Percentiles rank a stretch among this genome's conserved stretches.
Conservation (phyloP, 2,888 invertebrate genomes). For the Cheilosia scutellata region DNA sequence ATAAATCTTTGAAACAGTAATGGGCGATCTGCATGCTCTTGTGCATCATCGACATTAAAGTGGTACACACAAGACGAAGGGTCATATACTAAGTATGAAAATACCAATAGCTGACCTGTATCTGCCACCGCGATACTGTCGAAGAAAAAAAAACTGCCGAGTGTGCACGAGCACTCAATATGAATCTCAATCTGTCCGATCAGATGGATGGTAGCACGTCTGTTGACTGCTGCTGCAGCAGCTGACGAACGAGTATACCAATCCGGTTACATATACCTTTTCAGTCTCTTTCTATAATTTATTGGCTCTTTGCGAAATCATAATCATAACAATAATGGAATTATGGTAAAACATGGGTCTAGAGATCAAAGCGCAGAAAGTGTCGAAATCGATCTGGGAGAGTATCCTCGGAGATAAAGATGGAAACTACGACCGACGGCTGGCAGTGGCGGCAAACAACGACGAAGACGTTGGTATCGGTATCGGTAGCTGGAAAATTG, state of each 20-base stretch:
- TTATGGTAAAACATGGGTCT: constrained; percentile 76
- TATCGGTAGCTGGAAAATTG: constrained; percentile 75
- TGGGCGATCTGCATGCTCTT: constrained; percentile 66
- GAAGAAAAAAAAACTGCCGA: constrained; percentile 63
- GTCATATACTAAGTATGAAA: constrained; percentile 65
- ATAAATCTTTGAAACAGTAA: constrained; percentile 68
- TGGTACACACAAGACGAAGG: constrained; percentile 46
- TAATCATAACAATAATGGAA: constrained; percentile 76
- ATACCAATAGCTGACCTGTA: constrained; percentile 71
- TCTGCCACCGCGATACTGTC: constrained; percentile 65
- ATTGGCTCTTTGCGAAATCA: constrained; percentile 76
- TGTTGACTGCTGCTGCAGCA: constrained; percentile 54
- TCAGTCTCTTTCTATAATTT: constrained; percentile 75
- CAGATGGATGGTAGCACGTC: constrained; percentile 76
- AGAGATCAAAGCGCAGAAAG: constrained; percentile 76
- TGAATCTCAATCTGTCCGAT: constrained; percentile 75
- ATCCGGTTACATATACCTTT: constrained; percentile 50
- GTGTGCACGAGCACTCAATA: constrained; percentile 70
- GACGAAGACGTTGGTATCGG: constrained; percentile 45
- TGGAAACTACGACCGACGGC: constrained; percentile 43
- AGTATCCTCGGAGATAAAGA: constrained; percentile 73
- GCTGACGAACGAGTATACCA: constrained; percentile 53
- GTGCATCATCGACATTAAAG: constrained; percentile 8
- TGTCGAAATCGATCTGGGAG: constrained; percentile 76
- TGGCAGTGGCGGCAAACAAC: constrained; percentile 3